These are phyloP conservation scores for Siniperca knerii DNA, from an alignment of 2,113 vertebrate species.

Conservation along the genomic window DNA sequence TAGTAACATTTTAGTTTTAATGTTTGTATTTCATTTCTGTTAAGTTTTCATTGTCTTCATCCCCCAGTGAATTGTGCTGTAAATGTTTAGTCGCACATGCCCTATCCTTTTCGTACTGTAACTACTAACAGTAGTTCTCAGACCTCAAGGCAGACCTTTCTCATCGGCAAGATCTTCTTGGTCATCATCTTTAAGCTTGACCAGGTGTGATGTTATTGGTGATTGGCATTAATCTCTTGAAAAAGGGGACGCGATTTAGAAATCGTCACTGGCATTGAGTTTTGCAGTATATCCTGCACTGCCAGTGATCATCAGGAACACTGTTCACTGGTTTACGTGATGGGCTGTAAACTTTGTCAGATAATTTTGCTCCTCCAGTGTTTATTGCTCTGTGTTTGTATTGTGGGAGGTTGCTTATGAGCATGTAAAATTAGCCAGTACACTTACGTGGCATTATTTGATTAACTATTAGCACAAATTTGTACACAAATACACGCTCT, in stretches of 20 bases:
- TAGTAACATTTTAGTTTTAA: slow-evolving; percentile 24
- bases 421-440: slow-evolving; percentile 42
- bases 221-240: not conserved
- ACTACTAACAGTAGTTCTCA: not conserved
- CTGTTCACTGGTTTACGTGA: slow-evolving; percentile 15
- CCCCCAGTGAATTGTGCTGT: slow-evolving; percentile 19
- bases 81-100: slow-evolving; percentile 11
- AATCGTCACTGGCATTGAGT: not conserved
- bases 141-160: not conserved
- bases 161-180: not conserved
- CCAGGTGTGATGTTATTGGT: not conserved
- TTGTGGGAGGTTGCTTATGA: slow-evolving; percentile 20
- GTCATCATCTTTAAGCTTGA: not conserved
- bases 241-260: not conserved
- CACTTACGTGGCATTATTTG: slow-evolving; percentile 52
- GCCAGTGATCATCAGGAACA: not conserved
- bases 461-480: slow-evolving; percentile 21
- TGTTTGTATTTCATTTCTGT: slow-evolving; percentile 49
- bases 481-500: slow-evolving; percentile 19
- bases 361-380: slow-evolving; percentile 8
- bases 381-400: slow-evolving; percentile 49
- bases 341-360: not conserved
- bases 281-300: not conserved
- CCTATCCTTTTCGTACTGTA: not conserved
- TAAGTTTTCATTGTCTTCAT: slow-evolving; percentile 28